Evolutionary conservation across 2,113 vertebrate genomes (phyloP), one percentile per base, ranked within the genome.

Genomic region (Lepidothrix coronata): DNA sequence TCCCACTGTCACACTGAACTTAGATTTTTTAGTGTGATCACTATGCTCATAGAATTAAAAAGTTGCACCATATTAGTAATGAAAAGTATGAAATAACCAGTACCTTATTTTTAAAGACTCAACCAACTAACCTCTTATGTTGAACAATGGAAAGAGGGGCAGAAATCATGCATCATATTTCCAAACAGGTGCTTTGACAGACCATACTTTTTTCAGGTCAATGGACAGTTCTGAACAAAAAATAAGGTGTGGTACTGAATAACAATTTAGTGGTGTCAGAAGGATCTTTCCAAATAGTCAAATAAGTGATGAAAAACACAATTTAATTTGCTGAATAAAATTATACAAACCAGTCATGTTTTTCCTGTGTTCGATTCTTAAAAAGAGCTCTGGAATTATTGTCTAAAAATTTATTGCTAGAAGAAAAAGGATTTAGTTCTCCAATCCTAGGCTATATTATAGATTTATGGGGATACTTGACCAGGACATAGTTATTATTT

Each of bases 381-480:
- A 80, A 83, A 83, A 41, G 30, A 77, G 14, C n/a, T 66, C 75
- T 80, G 51, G 37, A 88, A 91, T 70, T 79, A 39, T 2, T 30
- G 14, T 31, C 35, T 83, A 37, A 88, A 87, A 88, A 74, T 15
- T 46, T 88, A 83, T 94, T 95, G 77, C 33, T 52, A 35, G n/a
- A 91, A 90, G 24, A 66, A 71, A 86, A 88, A 46, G 39, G 23
- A n/a, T 71, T 85, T 93, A 15, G 9, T 59, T 83, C 43, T 82
- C 71, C 95, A 82, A 93, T 79, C 30, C 51, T 90, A 71, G 59
- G 33, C 28, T 93, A 18, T 39, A 44, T 55, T 73, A 73, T 55
- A 90, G 82, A 93, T 93, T 90, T 91, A 94, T 88, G 55, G 44
- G 46, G 21, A 73, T 59, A 88, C 55, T 80, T 88, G 67, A 80